phyloP scores from a whole-genome alignment of 92 coral and sea anemone species.

The Epizoanthus illoricatus region DNA sequence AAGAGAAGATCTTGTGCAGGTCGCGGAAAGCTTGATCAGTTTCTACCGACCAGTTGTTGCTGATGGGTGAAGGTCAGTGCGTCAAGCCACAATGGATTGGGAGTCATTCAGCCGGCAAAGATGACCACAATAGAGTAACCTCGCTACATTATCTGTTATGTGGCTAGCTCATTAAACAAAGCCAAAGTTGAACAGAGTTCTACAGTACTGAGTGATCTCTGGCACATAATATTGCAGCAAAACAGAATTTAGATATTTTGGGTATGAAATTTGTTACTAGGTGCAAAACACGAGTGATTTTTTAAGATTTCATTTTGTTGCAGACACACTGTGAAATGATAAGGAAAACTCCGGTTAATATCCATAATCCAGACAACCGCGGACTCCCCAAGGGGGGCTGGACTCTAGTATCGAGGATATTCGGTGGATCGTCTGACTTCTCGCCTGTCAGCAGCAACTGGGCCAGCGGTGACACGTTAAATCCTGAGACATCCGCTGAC shows the following conservation, averaged over 20 bases:
- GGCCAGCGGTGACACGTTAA: conserved; percentile 69
- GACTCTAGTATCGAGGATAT: conserved; percentile 81
- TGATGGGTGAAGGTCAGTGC: conserved; percentile 60
- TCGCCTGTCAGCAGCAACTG: conserved; percentile 94
- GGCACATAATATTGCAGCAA: too few relatives aligned
- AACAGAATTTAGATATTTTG: too few relatives aligned
- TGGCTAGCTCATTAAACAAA: too few relatives aligned
- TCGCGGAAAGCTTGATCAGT: background rate
- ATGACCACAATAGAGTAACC: background rate
- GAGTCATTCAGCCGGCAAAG: background rate
- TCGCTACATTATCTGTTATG: too few relatives aligned
- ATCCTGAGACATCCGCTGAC: conserved; percentile 75
- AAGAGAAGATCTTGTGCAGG: background rate
- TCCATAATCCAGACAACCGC: conserved; percentile 79
- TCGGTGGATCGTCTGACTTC: conserved; percentile 77
- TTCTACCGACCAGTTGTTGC: conserved; percentile 78
- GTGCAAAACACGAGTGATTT: background rate
- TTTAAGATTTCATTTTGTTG: conserved; percentile 42
- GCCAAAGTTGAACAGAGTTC: too few relatives aligned
- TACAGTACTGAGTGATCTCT: too few relatives aligned
- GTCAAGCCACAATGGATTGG: background rate
- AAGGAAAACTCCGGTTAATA: conserved; percentile 60
- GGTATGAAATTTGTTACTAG: background rate
- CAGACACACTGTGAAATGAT: conserved; percentile 91
- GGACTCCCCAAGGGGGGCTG: conserved; percentile 84